Conservation (phyloP, 2,113 vertebrate species). For the Machaerirhynchus nigripectus region DNA sequence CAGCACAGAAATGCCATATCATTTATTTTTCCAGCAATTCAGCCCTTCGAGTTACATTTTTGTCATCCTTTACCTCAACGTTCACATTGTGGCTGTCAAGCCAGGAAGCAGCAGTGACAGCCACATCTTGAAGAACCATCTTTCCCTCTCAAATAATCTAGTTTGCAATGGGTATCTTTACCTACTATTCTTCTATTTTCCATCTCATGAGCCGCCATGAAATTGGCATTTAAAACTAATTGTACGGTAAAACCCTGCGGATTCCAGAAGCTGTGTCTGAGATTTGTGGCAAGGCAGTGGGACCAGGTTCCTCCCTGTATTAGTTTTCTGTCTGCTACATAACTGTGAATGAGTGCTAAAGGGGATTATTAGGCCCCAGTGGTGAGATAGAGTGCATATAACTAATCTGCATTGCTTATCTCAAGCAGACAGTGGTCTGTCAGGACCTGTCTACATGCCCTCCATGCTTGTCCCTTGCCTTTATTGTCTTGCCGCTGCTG, state of each 20-base stretch:
- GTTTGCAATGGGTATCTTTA: slow-evolving; percentile 68
- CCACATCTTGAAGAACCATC: slow-evolving; percentile 14
- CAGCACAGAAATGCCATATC: background rate
- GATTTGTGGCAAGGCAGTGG: slow-evolving; percentile 69
- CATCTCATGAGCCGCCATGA: slow-evolving; percentile 84
- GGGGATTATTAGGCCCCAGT: slow-evolving; percentile 74
- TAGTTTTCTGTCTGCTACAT: slow-evolving; percentile 72
- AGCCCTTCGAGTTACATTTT: slow-evolving; percentile 15
- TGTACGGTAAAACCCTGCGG: slow-evolving; percentile 79
- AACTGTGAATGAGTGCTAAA: slow-evolving; percentile 76
- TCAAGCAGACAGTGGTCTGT: slow-evolving; percentile 71
- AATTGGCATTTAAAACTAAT: slow-evolving; percentile 95
- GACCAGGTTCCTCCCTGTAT: slow-evolving; percentile 64
- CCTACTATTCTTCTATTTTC: slow-evolving; percentile 78
- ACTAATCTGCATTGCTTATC: slow-evolving; percentile 77
- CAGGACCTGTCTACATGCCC: slow-evolving; percentile 71
- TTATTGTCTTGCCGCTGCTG: slow-evolving; percentile 72
- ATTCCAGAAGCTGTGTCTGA: slow-evolving; percentile 73
- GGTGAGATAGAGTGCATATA: slow-evolving; percentile 74
- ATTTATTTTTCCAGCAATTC: background rate
- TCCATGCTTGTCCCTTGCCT: slow-evolving; percentile 69
- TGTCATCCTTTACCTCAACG: background rate
- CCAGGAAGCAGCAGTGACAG: background rate
- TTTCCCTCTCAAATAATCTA: slow-evolving; percentile 63
- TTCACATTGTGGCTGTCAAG: background rate